Percentiles rank a stretch among this genome's conserved stretches.
phyloP scores from a whole-genome alignment of 2,888 invertebrate genomes.

The Aporophyla nigra region DNA sequence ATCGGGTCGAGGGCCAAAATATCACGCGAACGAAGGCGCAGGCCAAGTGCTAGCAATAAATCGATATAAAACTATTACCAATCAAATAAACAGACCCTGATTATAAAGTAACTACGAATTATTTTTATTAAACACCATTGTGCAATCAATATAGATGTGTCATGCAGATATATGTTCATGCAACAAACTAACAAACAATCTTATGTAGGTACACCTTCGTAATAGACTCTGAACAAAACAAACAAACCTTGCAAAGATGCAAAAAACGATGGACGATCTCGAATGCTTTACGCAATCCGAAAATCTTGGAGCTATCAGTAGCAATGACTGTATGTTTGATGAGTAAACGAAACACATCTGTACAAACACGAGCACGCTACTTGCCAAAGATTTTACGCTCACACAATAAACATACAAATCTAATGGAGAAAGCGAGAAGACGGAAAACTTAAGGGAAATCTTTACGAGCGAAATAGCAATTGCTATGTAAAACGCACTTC shows the following conservation, averaged over 20 bases:
- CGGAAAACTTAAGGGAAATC: conserved; percentile 65
- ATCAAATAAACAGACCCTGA: neutral
- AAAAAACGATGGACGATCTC: conserved; percentile 69
- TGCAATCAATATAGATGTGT: conserved; percentile 26
- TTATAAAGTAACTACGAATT: conserved; percentile 6
- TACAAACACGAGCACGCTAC: conserved; percentile 73
- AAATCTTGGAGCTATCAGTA: conserved; percentile 74
- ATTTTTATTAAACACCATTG: conserved; percentile 24
- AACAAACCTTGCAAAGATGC: conserved; percentile 61
- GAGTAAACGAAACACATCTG: conserved; percentile 82
- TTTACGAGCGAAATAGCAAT: conserved; percentile 64
- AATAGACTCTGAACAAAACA: conserved; percentile 8
- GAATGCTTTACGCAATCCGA: conserved; percentile 76
- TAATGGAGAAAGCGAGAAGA: conserved; percentile 72
- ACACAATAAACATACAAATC: conserved; percentile 72
- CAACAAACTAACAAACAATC: conserved; percentile 31
- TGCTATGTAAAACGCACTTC: conserved; percentile 60
- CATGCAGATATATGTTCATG: conserved; percentile 9
- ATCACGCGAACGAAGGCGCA: too few relatives aligned
- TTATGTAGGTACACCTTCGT: conserved; percentile 1
- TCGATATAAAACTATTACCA: conserved; percentile 15
- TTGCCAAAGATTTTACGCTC: conserved; percentile 78
- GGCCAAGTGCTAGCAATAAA: too few relatives aligned
- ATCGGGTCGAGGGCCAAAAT: too few relatives aligned
- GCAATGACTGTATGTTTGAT: conserved; percentile 74